Base-by-base conservation (phyloP, 2,113 vertebrate genomes). In the Columbina picui region DNA sequence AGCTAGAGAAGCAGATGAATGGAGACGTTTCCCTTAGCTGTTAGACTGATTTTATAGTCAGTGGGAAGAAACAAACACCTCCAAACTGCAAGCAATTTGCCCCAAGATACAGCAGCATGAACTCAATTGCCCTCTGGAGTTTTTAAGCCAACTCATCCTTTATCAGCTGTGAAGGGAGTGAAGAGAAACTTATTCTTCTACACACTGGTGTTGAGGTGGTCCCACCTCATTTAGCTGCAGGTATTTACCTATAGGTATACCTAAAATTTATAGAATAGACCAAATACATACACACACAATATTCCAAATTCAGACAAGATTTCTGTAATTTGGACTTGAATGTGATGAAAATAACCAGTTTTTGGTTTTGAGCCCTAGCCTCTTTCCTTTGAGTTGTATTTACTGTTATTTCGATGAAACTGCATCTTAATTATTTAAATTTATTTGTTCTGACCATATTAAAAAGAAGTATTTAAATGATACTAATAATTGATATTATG, bases 91-190 rank as follows among this genome's bases (percentile, higher is more conserved):
- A 34, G 32, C 3, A 65, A 20, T 80, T 84, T 67, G 34, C 80
- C 65, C 45, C 0, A 0, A 36, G 29, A 22, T 56, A 63, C 2
- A 63, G 26, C 34, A 47, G 20, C 6, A n/a, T 3, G 36, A 52
- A 11, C 22, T 60, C 25, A 7, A 0, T 18, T 47, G 8, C 8
- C 27, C 15, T 53, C 43, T 64, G 43, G 38, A 43, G 23, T 32
- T 63, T 55, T 55, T 34, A 49, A 12, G 0, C 2, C 15, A 34
- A 9, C 4, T 22, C 34, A 13, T 4, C 12, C 4, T 88, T 74
- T 83, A 26, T 69, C 14, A 19, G 25, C 14, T 36, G 4, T 25
- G 36, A 78, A 74, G 12, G 4, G 5, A 69, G 1, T 26, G 32
- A 64, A 64, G 7, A 89, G 11, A 69, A 87, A 65, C 45, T 82